Percentiles rank a stretch among this genome's conserved stretches.
Evolutionary conservation across 2,113 vertebrate genomes (phyloP).

Genomic region (Nycticorax nycticorax): DNA sequence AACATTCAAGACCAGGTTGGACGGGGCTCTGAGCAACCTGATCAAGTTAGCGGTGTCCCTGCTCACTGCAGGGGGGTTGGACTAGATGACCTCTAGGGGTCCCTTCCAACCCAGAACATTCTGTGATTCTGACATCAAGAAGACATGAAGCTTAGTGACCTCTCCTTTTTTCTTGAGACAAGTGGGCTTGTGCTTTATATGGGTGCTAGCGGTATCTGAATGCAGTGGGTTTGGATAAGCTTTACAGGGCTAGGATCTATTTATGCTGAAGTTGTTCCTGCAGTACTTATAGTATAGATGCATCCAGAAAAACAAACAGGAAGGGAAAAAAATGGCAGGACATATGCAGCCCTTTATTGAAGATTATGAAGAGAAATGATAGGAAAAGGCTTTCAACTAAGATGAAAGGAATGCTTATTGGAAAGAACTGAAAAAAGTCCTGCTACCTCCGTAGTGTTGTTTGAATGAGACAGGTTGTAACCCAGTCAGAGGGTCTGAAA

Average conservation of each 20-base stretch:
- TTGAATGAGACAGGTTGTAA: not conserved
- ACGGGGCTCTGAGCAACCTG: no score
- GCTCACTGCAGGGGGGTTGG: no score
- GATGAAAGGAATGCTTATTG: not conserved
- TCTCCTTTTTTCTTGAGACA: not conserved
- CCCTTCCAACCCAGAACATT: no score
- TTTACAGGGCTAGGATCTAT: not conserved
- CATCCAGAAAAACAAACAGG: not conserved
- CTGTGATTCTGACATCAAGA: not conserved
- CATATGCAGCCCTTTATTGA: not conserved
- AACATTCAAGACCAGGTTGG: no score
- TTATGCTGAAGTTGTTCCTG: not conserved
- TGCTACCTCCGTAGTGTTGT: not conserved
- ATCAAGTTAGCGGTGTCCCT: no score
- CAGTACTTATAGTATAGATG: not conserved
- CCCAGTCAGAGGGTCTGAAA: not conserved
- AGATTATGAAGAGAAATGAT: not conserved
- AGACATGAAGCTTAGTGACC: not conserved
- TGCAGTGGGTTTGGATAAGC: not conserved
- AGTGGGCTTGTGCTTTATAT: not conserved
- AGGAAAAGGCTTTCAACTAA: slow-evolving; percentile 8
- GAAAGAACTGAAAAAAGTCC: not conserved
- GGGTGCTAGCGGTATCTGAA: not conserved
- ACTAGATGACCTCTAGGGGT: no score
- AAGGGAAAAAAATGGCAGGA: not conserved